Conservation (phyloP, 2,797 vertebrate species). For the Perodicticus potto region DNA sequence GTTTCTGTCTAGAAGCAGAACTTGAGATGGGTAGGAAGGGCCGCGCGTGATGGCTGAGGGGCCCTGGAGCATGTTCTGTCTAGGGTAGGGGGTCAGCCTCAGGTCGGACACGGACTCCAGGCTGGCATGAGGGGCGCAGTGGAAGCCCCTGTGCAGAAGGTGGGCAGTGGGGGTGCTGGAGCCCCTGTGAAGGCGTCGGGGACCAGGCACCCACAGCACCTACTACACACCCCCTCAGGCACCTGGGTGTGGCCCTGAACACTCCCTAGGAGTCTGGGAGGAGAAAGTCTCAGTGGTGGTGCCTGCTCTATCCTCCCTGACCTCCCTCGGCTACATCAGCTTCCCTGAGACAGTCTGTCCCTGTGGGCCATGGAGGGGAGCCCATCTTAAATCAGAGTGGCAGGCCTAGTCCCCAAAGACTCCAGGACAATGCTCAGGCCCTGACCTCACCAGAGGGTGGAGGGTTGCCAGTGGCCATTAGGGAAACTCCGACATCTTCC, state of each 20-base stretch:
- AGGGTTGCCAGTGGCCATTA: slow-evolving; percentile 26
- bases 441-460: not conserved
- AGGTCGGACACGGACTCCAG: not conserved
- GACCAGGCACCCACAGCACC: not conserved
- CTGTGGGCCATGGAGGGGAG: accelerated
- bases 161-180: not conserved
- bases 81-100: not conserved
- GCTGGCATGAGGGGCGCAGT: not conserved
- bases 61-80: not conserved
- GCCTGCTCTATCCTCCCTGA: not conserved
- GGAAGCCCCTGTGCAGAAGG: not conserved
- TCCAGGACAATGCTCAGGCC: not conserved
- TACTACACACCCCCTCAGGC: not conserved
- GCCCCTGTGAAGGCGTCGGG: not conserved
- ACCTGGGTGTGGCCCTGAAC: not conserved
- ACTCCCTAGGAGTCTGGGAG: not conserved
- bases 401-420: not conserved
- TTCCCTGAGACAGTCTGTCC: not conserved
- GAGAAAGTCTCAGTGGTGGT: not conserved
- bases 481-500: slow-evolving; percentile 55
- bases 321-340: slow-evolving; percentile 31
- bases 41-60: not conserved
- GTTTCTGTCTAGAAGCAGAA: not conserved
- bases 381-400: not conserved
- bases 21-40: not conserved